Conservation (phyloP, 1,140 invertebrate species). For the Stegodyphus mimosarum region DNA sequence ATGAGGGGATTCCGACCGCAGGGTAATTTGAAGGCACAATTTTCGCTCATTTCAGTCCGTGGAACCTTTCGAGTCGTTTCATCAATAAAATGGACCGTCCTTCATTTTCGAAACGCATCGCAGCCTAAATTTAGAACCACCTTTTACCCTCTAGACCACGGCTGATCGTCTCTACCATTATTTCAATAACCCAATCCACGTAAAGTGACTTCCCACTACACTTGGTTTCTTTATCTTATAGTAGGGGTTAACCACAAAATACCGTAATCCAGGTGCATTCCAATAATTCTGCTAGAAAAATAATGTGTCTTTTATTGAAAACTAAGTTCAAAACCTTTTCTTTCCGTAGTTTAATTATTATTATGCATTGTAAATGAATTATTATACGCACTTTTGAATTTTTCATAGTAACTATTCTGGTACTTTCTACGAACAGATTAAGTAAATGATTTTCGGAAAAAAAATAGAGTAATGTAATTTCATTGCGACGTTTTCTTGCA, state of each 20-base stretch:
- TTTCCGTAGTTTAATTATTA: too few relatives aligned
- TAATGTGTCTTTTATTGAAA: too few relatives aligned
- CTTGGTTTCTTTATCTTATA: conserved; percentile 10
- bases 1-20: conserved; percentile 45
- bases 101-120: conserved; percentile 51
- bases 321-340: too few relatives aligned
- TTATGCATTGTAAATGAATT: neutral
- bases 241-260: neutral
- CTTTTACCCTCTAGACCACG: conserved; percentile 56
- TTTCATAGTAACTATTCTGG: too few relatives aligned
- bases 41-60: conserved; percentile 50
- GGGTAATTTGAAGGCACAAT: conserved; percentile 52
- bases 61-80: conserved; percentile 47
- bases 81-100: conserved; percentile 58
- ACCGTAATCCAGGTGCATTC: neutral
- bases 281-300: too few relatives aligned
- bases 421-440: too few relatives aligned
- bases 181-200: conserved; percentile 57
- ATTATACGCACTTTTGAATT: neutral
- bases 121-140: conserved; percentile 56
- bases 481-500: too few relatives aligned
- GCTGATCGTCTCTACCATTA: conserved; percentile 41
- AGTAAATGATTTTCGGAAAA: too few relatives aligned
- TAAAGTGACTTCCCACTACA: conserved; percentile 14
- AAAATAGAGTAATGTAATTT: too few relatives aligned